These are phyloP conservation scores for Drosophila fulvimacula DNA, from an alignment of 2,888 invertebrate genomes.

Conservation along the genomic window DNA sequence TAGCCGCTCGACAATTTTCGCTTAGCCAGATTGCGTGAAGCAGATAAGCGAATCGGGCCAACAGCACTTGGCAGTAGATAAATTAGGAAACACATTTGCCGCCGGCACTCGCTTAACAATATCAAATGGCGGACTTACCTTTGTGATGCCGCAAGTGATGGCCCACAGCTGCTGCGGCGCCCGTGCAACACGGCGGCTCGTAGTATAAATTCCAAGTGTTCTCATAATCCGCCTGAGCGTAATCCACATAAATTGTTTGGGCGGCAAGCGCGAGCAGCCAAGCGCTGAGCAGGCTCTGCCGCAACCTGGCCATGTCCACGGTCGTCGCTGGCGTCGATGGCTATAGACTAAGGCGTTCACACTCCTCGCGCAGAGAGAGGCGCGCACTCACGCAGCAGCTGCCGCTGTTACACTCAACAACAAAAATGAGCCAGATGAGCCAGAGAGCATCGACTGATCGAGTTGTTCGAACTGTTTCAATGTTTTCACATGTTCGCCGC, in stretches of 20 bases:
- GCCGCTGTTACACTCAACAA: slow-evolving; percentile 18
- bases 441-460: slow-evolving; percentile 33
- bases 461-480: slow-evolving; percentile 7
- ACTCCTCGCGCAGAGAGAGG: slow-evolving; percentile 15
- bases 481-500: slow-evolving; percentile 50
- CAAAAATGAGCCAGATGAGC: slow-evolving; percentile 48
- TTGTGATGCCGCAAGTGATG: slow-evolving; percentile 90
- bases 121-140: slow-evolving; percentile 86
- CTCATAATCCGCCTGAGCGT: slow-evolving; percentile 86
- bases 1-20: slow-evolving; percentile 58
- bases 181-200: slow-evolving; percentile 90
- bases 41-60: slow-evolving; percentile 13
- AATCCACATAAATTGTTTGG: slow-evolving; percentile 83
- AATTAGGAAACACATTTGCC: slow-evolving; percentile 18
- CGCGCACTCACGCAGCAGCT: background rate
- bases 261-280: slow-evolving; percentile 65
- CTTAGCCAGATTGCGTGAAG: slow-evolving; percentile 56
- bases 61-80: slow-evolving; percentile 19
- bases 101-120: slow-evolving; percentile 50
- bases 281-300: slow-evolving; percentile 48
- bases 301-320: slow-evolving; percentile 29
- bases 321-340: slow-evolving; percentile 8
- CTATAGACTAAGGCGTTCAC: slow-evolving; percentile 16
- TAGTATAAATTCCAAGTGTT: slow-evolving; percentile 90
- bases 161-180: slow-evolving; percentile 85